Evolutionary conservation across 2,797 vertebrate genomes (phyloP), one percentile per base, ranked within the genome.

Genomic region (Sebastes nivosus): DNA sequence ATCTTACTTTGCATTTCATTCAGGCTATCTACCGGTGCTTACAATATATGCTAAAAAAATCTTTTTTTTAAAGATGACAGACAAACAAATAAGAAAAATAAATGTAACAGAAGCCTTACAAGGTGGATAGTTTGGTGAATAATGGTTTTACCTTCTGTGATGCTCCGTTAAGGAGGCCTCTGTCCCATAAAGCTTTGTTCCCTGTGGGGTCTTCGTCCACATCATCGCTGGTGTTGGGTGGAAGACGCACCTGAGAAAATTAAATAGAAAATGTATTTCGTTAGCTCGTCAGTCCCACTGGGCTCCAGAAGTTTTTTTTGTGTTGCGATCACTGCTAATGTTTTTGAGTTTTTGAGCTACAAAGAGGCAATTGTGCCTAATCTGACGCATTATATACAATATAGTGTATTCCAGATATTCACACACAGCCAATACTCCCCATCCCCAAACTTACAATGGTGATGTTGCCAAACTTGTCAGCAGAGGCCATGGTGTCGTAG

Each of bases 381-480:
- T 60, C 68, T 16, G 14, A 66, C 4, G 6, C 3, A 11, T 25
- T 16, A 20, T 30, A 38, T 11, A 27, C n/a, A 6, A 2, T 14
- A 24, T 2, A n/a, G 30, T 9, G 13, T 14, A 30, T 46, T 64
- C 14, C 14, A 36, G 8, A 32, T 24, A 27, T 66, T 42, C 1
- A 50, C 16, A 75, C 5, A 75, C 2, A 25, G 4, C 30, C 2
- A 54, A 63, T 22, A 58, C 16, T 7, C 16, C 13, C 3, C 1
- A 1, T 5, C 27, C 7, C 3, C 4, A 16, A 29, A 96, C 98
- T 97, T 86, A 99, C 98, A 70, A 99, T 97, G 24, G 96, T 99
- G 88, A 99, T 99, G 94, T 99, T 99, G 75, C 99, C 99, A 71
- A 99, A 99, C 89, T 99, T 99, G 96, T 99, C 99, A 0, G 99